Evolutionary conservation across 2,888 invertebrate genomes (phyloP).

Genomic region (Uloborus plumipes): DNA sequence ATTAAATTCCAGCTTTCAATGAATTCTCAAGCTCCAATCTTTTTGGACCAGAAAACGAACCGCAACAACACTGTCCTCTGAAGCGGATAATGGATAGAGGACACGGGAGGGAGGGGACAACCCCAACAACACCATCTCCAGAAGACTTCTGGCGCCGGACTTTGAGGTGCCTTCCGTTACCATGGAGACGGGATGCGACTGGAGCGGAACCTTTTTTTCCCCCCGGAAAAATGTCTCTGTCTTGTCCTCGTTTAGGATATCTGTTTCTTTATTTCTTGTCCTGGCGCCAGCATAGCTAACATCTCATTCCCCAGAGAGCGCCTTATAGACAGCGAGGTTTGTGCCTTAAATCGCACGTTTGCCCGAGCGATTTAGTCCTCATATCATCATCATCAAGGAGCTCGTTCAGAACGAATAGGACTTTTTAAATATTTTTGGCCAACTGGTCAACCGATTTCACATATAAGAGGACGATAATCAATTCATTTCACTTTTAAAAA

Average conservation of each 20-base stretch:
- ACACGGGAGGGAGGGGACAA: neutral
- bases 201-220: slow-evolving; percentile 27
- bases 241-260: slow-evolving; percentile 38
- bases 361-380: too few species aligned
- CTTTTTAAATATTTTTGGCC: too few species aligned
- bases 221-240: slow-evolving; percentile 55
- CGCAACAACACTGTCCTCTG: slow-evolving; percentile 10
- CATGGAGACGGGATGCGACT: slow-evolving; percentile 40
- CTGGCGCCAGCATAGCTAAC: slow-evolving; percentile 49
- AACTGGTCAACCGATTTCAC: too few species aligned
- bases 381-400: too few species aligned
- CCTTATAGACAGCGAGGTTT: too few species aligned
- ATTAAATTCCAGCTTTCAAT: slow-evolving; percentile 48
- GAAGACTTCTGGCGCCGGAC: slow-evolving; percentile 57
- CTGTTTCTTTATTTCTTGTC: slow-evolving; percentile 32
- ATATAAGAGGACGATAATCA: too few species aligned
- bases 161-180: slow-evolving; percentile 57
- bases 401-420: too few species aligned
- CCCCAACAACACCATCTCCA: neutral
- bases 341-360: too few species aligned
- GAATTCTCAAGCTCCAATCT: slow-evolving; percentile 24
- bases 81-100: slow-evolving; percentile 37
- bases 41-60: slow-evolving; percentile 16
- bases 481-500: too few species aligned
- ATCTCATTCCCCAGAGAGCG: neutral